Base-by-base conservation (phyloP, 2,797 vertebrate species). In the Phylloscopus collybita region DNA sequence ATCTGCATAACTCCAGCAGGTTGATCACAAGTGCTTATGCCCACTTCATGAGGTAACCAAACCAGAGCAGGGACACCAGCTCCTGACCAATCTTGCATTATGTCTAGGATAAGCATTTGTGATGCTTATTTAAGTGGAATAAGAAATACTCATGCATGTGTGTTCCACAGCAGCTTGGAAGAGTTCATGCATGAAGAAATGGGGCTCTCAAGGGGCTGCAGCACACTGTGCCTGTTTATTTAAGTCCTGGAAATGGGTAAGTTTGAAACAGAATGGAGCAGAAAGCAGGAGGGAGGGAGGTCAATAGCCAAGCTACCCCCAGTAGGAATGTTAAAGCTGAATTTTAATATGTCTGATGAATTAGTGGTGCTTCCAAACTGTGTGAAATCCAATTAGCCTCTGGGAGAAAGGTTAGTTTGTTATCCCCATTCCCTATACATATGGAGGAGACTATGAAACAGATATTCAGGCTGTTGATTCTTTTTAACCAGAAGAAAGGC, bases 351-450 rank as follows among this genome's bases (percentile, higher is more conserved):
- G 90, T 73, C 91, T 94, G 84, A 40, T 93, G 90, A 95, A 93
- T 95, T 83, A 84, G 71, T 29, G 40, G 91, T 81, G 73, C 88
- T 92, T 96, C 88, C 92, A 95, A 95, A 96, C 45, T 78, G 84
- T 75, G 94, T 88, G 94, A 96, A 97, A 97, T 96, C 94, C 96
- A 97, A 92, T 97, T 97, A 97, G 84, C 86, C 96, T 57, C 90
- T 86, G 83, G 88, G 81, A 96, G 92, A 94, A 95, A 95, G 93
- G 93, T 95, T 94, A 92, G 92, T 96, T 96, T 86, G 86, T 90
- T 95, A 91, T 81, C 72, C 88, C 73, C 73, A 14, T 59, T 91
- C 56, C 79, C 56, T 49, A 71, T 66, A 76, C 86, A 65, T 56
- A 61, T 50, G 90, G 83, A 94, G 57, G 61, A 50, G 53, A 86